Evolutionary conservation across 2,113 vertebrate genomes (phyloP), one percentile per base, ranked within the genome.

Genomic region (Eolophus roseicapilla): DNA sequence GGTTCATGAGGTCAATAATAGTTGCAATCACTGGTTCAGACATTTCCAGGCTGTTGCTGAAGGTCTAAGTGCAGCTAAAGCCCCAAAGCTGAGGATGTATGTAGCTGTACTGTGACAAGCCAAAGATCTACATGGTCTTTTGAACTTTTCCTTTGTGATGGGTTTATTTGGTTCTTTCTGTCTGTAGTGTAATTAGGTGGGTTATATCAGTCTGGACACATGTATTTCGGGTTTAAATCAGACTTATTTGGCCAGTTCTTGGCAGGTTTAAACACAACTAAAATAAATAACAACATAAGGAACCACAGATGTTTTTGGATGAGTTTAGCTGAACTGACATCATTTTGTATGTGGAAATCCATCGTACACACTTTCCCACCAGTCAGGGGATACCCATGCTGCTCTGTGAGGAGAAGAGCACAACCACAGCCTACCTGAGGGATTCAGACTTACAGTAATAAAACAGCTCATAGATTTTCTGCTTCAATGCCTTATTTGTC

Each of bases 221-320:
- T 8, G 4, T 50, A 63, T 77, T 88, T 77, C 28, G 43, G 10
- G 33, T 33, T 73, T 84, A 76, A 53, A 67, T 60, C 9, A 76
- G 18, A 12, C 15, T 35, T 88, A 29, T 37, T 65, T 1, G 0
- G 23, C 9, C 11, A 6, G 31, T 29, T 60, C 0, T 0, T 31
- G 23, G 16, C 19, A 65, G 19, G 31, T 67, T 84, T 77, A 37
- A 80, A 71, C 33, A 50, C 17, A 71, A 55, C 4, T 9, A 19
- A 84, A 77, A 50, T 37, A 50, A 65, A 33, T 17, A 60, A 19
- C 63, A 90, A 44, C 23, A 65, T 17, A 46, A 53, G 10, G 15
- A 25, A 41, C 10, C 18, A 71, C 50, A 60, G 69, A 23, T 8
- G 68, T 10, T 39, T 83, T 67, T 70, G 31, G 41, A 76, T 2